Evolutionary conservation across 2,888 invertebrate species (phyloP).

Genomic region (Pardosa pseudoannulata): DNA sequence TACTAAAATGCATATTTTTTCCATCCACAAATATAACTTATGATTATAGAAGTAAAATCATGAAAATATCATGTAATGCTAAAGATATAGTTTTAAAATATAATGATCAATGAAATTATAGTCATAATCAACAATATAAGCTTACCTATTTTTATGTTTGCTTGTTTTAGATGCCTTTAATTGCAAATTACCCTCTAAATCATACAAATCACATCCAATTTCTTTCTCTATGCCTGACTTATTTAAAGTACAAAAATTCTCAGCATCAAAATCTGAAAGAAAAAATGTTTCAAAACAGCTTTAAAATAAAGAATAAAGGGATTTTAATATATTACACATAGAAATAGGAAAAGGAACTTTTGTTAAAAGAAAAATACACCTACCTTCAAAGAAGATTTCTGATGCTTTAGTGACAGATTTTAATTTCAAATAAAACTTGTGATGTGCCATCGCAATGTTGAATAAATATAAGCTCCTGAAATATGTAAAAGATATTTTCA

Average conservation of each 20-base stretch:
- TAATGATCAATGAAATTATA: background rate
- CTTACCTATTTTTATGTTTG: slow-evolving; percentile 36
- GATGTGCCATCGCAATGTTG: slow-evolving; percentile 71
- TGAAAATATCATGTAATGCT: no score
- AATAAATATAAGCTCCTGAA: slow-evolving; percentile 71
- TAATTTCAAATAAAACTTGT: slow-evolving; percentile 66
- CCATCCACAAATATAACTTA: no score
- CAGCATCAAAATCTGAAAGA: slow-evolving; percentile 62
- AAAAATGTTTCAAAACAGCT: background rate
- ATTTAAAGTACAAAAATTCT: slow-evolving; percentile 32
- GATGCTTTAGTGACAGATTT: slow-evolving; percentile 64
- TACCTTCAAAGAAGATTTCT: slow-evolving; percentile 66
- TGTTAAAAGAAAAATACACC: background rate
- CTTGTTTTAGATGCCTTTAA: slow-evolving; percentile 21
- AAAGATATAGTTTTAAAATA: no score
- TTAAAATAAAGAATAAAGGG: no score
- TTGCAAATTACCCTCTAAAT: slow-evolving; percentile 35
- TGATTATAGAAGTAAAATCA: no score
- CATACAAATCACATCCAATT: slow-evolving; percentile 53
- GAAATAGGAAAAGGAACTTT: no score
- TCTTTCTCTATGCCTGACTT: slow-evolving; percentile 45
- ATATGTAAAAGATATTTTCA: no score
- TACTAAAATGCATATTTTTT: no score
- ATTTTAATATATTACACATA: no score
- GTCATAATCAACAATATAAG: background rate